Base-by-base conservation (phyloP, 2,113 vertebrate species). In the Alethe castanea region DNA sequence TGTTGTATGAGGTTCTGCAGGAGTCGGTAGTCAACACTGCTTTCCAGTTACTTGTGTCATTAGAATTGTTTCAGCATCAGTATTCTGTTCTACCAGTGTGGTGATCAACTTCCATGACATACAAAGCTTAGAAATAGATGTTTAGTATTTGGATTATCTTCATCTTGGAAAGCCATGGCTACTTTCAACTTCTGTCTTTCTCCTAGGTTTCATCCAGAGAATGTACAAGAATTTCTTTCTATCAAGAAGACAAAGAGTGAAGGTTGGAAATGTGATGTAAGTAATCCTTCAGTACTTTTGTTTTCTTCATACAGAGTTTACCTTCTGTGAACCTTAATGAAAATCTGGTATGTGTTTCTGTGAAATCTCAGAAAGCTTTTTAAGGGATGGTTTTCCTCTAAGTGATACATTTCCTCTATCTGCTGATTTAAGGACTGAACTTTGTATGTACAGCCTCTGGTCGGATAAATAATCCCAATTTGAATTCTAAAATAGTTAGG, bases 241-340 rank as follows among this genome's bases (percentile, higher is more conserved):
- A 98, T 98, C 88, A 99, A 98, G 97, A 99, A 99, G 96, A 99
- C 97, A 84, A 99, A 99, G 95, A 99, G 98, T 88, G 99, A 99
- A 97, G 99, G 99, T 78, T 99, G 99, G 99, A 99, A 99, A 96
- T 99, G 99, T 97, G 98, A 99, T 89, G 99, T 99, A 98, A 98
- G 99, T 89, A 81, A 48, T 88, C 66, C 28, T 91, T 95, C 19
- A 36, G 47, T 69, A 36, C 8, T 52, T 85, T 18, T 5, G 4
- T 0, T 38, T 60, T 77, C 48, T 67, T 28, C 8, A 8, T 74
- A 16, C 2, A 26, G 42, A 7, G 50, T 45, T 38, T 61, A 1
- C 31, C 8, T 40, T 86, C 79, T 82, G 40, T 93, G 54, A 77
- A 25, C 18, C 23, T 25, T 28, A 71, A 16, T 28, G 53, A 81